Conservation (phyloP, 2,888 invertebrate species). For the Lysandra coridon region DNA sequence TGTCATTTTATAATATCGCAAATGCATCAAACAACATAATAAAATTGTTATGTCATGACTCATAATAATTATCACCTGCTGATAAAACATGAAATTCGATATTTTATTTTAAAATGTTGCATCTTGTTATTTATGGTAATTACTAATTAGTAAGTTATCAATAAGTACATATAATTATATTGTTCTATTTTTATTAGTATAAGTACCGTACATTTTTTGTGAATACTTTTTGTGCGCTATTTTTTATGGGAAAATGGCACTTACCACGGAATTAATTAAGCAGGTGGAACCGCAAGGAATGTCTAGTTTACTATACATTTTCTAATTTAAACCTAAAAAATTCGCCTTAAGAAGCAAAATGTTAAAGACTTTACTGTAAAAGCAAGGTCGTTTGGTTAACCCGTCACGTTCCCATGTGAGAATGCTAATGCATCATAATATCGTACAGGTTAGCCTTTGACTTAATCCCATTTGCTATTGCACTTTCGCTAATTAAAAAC, state of each 20-base stretch:
- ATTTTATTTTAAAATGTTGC: background rate
- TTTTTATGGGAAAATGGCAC: no score
- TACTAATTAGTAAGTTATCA: no score
- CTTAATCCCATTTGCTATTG: background rate
- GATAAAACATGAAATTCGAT: background rate
- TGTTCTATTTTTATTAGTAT: no score
- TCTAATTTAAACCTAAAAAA: background rate
- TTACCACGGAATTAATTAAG: no score
- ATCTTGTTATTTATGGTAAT: background rate
- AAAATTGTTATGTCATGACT: background rate
- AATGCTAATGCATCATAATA: slow-evolving; percentile 11
- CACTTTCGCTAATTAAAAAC: slow-evolving; percentile 3
- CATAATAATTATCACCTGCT: background rate
- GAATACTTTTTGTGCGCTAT: no score
- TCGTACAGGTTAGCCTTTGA: background rate
- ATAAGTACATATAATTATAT: no score
- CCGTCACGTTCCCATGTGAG: slow-evolving; percentile 15
- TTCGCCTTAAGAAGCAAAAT: background rate
- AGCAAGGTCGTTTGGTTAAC: background rate
- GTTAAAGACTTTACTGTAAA: background rate
- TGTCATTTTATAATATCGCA: background rate
- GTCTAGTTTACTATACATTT: no score
- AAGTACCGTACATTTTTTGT: no score
- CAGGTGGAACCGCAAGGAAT: no score
- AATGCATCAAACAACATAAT: background rate